Evolutionary conservation across 2,797 vertebrate genomes (phyloP), one percentile per base, ranked within the genome.

Genomic region (Sebastes reedi): DNA sequence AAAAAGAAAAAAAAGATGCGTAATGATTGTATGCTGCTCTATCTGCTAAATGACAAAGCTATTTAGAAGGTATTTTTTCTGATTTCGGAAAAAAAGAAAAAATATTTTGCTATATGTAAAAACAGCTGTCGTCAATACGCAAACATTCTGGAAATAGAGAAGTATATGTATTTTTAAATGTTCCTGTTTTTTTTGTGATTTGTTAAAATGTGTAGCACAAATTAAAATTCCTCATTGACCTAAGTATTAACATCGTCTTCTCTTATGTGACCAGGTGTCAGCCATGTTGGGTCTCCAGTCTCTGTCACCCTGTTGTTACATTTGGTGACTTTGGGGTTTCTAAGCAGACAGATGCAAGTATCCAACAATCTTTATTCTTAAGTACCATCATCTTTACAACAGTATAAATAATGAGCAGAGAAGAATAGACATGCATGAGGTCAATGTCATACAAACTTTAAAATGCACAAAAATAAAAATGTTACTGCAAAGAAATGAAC

Each of bases 101-200:
- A 91, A 92, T 91, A 91, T 94, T 94, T 94, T 93, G 88, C 89
- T 92, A 87, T 86, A 61, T 91, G 82, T 91, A 91, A 89, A 91
- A 94, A 87, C 85, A 73, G 86, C 90, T 91, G 85, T 93, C 87
- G 89, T 92, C 84, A 91, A 91, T 89, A 89, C 86, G 32, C 93
- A 92, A 94, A 93, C 91, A 94, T 94, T 93, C 90, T 92, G 91
- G 88, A 94, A 92, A 93, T 93, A 92, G 92, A 93, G 88, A 93
- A 89, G 86, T 92, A 86, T 93, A 89, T 91, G 93, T 94, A 92
- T 95, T 95, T 94, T 95, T 93, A 93, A 95, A 93, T 92, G 90
- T 94, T 91, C 50, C 80, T 91, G 87, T 39, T 39, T 39, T 95
- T 90, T 89, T 93, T 94, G 94, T 95, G 93, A 95, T 95, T 94